Percentiles rank a stretch among this genome's conserved stretches.
Evolutionary conservation across 2,888 invertebrate species (phyloP).

Genomic region (Thereva nobilitata): DNA sequence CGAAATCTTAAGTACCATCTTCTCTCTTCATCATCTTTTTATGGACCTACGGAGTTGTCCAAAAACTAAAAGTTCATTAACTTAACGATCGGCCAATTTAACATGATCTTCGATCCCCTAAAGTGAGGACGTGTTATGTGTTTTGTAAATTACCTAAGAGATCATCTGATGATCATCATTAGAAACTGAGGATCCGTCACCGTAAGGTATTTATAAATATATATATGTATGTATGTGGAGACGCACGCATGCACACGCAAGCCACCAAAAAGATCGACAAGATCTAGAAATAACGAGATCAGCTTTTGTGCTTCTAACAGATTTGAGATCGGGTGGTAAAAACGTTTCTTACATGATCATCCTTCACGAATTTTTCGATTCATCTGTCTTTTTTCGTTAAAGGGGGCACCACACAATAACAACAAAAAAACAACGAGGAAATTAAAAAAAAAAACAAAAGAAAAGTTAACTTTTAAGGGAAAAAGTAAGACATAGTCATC

Average conservation of each 20-base stretch:
- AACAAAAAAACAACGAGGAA: too few species aligned
- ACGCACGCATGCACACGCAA: neutral
- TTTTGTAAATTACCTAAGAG: slow-evolving; percentile 40
- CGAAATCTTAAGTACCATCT: neutral
- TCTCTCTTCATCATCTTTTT: slow-evolving; percentile 30
- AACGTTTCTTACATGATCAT: neutral
- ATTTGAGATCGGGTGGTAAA: too few species aligned
- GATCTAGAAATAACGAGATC: neutral
- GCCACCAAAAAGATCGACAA: neutral
- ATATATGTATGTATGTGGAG: neutral
- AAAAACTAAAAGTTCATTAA: slow-evolving; percentile 37
- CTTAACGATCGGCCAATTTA: slow-evolving; percentile 38
- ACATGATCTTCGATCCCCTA: slow-evolving; percentile 23
- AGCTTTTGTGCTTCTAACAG: neutral
- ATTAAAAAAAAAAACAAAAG: too few species aligned
- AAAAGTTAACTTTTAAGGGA: too few species aligned
- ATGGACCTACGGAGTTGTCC: slow-evolving; percentile 30
- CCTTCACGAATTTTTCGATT: neutral
- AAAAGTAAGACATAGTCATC: too few species aligned
- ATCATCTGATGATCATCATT: slow-evolving; percentile 30
- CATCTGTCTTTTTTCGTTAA: too few species aligned
- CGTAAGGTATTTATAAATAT: too few species aligned
- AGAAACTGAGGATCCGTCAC: slow-evolving; percentile 24
- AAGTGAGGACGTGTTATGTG: slow-evolving; percentile 41
- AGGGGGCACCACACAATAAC: too few species aligned